Evolutionary conservation across 2,888 invertebrate genomes (phyloP), one percentile per base, ranked within the genome.

Genomic region (Trichogramma evanescens): DNA sequence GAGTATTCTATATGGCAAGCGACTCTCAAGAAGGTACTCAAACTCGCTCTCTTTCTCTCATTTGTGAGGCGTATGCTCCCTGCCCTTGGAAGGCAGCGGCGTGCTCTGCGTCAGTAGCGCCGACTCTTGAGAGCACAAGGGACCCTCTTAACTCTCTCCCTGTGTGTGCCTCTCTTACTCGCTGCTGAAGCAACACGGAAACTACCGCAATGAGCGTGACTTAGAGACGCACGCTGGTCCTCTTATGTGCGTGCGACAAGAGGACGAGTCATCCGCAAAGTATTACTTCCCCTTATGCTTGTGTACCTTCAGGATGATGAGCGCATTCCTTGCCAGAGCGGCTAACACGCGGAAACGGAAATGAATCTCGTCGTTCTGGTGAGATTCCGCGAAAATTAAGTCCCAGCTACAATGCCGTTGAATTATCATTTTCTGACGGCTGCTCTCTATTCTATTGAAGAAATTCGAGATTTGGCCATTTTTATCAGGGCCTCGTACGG

Each of bases 181-280:
- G 26, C 26, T 26, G 2, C 26, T 26, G 26, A 26, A 26, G 3
- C 3, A 64, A 50, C 13, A 13, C 66, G 66, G 67, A 68, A 68
- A 63, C 65, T 58, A 62, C 66, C 63, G 63, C 67, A 67, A 66
- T 64, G 66, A 67, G 67, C 65, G 64, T 66, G 70, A 70, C 68
- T 68, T 68, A 62, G 46, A 56, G 56, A 48, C 50, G 6, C 4
- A 42, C 51, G 9, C 8, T 10, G 43, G 5, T 6, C 42, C 13
- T 0, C 43, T 38, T 13, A 10, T 53, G 6, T 5, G 48, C 62
- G 64, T 66, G 62, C 67, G 66, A 66, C 67, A 66, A 66, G 66
- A 62, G 64, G 56, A 63, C 65, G 64, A 68, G 66, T 66, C 66
- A 66, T 66, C 65, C 64, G 62, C 65, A 59, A 66, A 67, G 65